phyloP scores from a whole-genome alignment of 2,113 vertebrate genomes.

The Notarius quadriscutis region DNA sequence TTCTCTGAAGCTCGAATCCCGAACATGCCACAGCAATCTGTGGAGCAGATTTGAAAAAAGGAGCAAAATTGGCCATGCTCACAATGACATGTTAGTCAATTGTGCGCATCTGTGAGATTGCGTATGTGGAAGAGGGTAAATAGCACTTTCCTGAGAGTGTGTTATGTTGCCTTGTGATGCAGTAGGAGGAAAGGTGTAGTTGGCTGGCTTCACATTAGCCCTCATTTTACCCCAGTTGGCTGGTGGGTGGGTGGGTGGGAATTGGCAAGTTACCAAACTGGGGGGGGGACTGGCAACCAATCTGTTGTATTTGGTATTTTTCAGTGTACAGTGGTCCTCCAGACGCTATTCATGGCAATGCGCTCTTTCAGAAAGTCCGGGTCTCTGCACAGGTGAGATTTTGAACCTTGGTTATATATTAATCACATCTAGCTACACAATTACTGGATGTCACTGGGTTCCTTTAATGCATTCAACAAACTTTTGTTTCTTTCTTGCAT shows the following conservation, averaged over 20 bases:
- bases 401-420: not conserved
- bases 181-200: not conserved
- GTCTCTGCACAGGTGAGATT: constrained; percentile 80
- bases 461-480: not conserved
- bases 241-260: no score
- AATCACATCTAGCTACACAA: no score
- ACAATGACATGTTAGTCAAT: not conserved
- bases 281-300: not conserved
- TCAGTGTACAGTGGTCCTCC: constrained; percentile 85
- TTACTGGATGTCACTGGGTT: not conserved
- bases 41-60: not conserved
- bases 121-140: not conserved
- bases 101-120: not conserved
- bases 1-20: not conserved
- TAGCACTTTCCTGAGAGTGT: not conserved
- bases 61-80: not conserved
- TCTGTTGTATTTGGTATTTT: not conserved
- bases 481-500: not conserved
- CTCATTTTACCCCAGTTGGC: not conserved
- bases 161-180: not conserved
- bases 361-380: constrained; percentile 88
- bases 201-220: not conserved
- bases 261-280: not conserved
- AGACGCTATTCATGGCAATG: constrained; percentile 87
- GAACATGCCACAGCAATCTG: not conserved